Conservation (phyloP, 92 coral and sea anemone species). For the Blastomussa wellsi region DNA sequence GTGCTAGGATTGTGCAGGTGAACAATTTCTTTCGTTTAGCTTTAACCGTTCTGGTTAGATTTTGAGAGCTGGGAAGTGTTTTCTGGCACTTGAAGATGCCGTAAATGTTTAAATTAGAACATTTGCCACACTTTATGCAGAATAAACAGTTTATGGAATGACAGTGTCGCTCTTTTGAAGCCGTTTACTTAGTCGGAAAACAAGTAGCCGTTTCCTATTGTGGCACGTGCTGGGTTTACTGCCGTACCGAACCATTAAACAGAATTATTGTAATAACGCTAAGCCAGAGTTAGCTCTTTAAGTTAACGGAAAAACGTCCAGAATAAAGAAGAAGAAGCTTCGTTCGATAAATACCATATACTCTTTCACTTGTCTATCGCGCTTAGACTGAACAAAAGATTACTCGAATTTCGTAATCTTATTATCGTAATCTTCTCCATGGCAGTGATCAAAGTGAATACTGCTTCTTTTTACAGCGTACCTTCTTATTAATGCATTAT, state of each 20-base stretch:
- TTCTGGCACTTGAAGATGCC: constrained; percentile 15
- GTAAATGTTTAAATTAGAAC: constrained; percentile 30
- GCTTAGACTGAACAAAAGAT: background rate
- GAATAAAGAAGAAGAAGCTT: background rate
- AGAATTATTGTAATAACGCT: background rate
- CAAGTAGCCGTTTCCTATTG: background rate
- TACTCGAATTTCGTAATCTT: constrained; percentile 7
- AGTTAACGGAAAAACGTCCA: background rate
- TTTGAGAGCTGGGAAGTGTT: constrained; percentile 6
- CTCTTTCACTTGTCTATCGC: background rate
- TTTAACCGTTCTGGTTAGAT: background rate
- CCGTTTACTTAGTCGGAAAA: constrained; percentile 16
- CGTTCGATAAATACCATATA: background rate
- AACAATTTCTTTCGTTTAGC: background rate
- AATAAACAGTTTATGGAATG: constrained; percentile 26
- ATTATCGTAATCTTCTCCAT: constrained; percentile 13
- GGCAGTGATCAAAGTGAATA: constrained; percentile 1
- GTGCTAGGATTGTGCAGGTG: background rate
- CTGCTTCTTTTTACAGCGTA: constrained; percentile 2
- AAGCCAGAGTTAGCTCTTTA: background rate
- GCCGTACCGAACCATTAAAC: background rate
- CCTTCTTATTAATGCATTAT: background rate
- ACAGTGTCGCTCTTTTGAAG: constrained; percentile 38
- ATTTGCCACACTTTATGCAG: constrained; percentile 20
- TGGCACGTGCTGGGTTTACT: constrained; percentile 12